phyloP scores from a whole-genome alignment of 1,140 invertebrate species.

The Archegozetes longisetosus region DNA sequence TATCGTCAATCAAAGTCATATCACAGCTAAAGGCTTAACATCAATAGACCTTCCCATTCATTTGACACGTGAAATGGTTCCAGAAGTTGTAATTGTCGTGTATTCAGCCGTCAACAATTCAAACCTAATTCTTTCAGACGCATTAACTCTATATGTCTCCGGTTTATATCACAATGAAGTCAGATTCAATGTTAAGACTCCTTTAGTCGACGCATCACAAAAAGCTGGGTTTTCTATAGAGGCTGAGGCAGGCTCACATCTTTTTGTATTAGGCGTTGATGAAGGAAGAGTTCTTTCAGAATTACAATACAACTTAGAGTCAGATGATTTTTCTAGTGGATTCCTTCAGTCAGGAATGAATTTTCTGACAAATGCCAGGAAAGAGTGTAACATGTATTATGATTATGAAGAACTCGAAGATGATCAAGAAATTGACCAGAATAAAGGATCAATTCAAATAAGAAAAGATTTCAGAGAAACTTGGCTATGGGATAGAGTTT shows the following conservation, averaged over 20 bases:
- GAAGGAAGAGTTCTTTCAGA: background rate
- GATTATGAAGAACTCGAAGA: background rate
- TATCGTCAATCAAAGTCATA: background rate
- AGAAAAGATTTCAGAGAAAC: background rate
- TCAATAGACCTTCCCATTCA: background rate
- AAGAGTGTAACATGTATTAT: background rate
- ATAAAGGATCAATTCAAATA: background rate
- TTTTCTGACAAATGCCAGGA: background rate
- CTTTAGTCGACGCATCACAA: background rate
- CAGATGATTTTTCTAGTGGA: background rate
- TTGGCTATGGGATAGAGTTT: background rate
- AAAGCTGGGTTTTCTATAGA: background rate
- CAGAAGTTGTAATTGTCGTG: background rate
- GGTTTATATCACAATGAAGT: background rate
- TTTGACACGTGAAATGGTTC: background rate
- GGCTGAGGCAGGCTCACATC: background rate
- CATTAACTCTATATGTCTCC: background rate
- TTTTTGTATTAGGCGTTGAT: background rate
- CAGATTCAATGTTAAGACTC: background rate
- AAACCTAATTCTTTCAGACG: background rate
- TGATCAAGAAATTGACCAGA: background rate
- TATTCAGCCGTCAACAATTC: background rate
- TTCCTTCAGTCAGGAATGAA: background rate
- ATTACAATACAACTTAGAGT: background rate
- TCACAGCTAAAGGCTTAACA: background rate